phyloP scores from a whole-genome alignment of 2,797 vertebrate species.

The Coilia nasus region DNA sequence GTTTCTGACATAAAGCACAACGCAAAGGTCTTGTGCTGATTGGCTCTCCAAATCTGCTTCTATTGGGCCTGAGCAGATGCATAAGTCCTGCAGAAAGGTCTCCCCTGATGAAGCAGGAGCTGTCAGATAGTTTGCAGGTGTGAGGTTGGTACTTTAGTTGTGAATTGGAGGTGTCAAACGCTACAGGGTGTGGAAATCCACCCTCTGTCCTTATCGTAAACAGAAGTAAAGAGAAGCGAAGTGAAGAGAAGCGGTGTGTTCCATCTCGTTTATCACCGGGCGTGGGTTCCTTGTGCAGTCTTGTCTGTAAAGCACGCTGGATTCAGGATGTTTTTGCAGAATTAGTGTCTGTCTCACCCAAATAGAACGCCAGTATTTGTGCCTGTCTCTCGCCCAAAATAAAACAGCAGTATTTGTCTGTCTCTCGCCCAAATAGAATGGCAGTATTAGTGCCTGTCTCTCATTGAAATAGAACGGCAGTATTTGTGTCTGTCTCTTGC shows the following conservation, averaged over 20 bases:
- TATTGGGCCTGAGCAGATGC: background rate
- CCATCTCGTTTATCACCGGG: background rate
- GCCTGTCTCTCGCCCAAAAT: background rate
- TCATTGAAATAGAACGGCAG: no score
- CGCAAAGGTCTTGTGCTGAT: background rate
- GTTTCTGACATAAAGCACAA: background rate
- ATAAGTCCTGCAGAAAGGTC: background rate
- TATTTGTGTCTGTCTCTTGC: conserved; percentile 9
- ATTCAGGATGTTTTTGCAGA: conserved; percentile 47
- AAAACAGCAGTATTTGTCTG: background rate
- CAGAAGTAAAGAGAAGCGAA: no score
- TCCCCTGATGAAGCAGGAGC: conserved; percentile 6
- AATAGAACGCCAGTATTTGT: background rate
- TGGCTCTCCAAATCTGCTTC: background rate
- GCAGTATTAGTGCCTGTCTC: no score
- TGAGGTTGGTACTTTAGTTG: background rate
- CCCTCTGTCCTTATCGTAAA: background rate
- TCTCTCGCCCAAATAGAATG: background rate
- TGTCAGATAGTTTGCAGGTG: background rate
- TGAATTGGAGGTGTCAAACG: background rate
- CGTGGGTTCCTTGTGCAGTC: background rate
- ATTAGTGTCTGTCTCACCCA: background rate
- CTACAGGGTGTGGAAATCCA: conserved; percentile 1
- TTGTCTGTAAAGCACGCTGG: background rate
- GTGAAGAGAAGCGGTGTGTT: background rate